phyloP scores from a whole-genome alignment of 2,888 invertebrate species.

The Artemia sp. region DNA sequence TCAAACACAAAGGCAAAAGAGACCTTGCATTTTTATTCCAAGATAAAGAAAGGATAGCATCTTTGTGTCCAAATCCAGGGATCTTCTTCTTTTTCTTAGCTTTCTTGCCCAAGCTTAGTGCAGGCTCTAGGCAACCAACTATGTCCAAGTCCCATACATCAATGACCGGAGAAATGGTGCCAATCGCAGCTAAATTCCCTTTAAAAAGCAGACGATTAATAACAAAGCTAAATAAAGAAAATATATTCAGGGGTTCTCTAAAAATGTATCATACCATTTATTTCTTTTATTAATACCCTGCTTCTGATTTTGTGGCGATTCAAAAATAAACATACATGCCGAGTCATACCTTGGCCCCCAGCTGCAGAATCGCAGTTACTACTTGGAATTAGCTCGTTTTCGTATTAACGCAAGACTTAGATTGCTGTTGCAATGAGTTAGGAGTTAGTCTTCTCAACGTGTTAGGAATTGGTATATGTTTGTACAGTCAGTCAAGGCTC shows the following conservation, averaged over 20 bases:
- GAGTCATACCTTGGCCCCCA: too few relatives aligned
- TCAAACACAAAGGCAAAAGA: too few relatives aligned
- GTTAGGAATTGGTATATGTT: too few relatives aligned
- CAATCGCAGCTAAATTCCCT: conserved; percentile 79
- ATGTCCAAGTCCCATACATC: conserved; percentile 95
- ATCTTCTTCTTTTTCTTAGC: conserved; percentile 54
- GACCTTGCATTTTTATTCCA: conserved; percentile 67
- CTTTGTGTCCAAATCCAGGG: conserved; percentile 52
- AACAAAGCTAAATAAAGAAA: conserved; percentile 17
- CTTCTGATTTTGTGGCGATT: too few relatives aligned
- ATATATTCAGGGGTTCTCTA: neutral
- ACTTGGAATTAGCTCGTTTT: too few relatives aligned
- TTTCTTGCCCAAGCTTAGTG: conserved; percentile 56
- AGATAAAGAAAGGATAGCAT: conserved; percentile 74
- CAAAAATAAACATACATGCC: too few relatives aligned
- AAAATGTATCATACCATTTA: conserved; percentile 18
- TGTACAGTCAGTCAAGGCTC: too few relatives aligned
- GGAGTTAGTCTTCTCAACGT: too few relatives aligned
- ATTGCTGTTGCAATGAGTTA: too few relatives aligned
- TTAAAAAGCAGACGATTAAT: conserved; percentile 19
- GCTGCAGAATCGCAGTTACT: too few relatives aligned
- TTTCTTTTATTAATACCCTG: conserved; percentile 18
- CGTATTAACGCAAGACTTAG: too few relatives aligned
- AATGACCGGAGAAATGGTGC: conserved; percentile 77
- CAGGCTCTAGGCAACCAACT: conserved; percentile 74